Conservation (phyloP, 1,140 invertebrate species). For the honey bee (Apis mellifera) region DNA sequence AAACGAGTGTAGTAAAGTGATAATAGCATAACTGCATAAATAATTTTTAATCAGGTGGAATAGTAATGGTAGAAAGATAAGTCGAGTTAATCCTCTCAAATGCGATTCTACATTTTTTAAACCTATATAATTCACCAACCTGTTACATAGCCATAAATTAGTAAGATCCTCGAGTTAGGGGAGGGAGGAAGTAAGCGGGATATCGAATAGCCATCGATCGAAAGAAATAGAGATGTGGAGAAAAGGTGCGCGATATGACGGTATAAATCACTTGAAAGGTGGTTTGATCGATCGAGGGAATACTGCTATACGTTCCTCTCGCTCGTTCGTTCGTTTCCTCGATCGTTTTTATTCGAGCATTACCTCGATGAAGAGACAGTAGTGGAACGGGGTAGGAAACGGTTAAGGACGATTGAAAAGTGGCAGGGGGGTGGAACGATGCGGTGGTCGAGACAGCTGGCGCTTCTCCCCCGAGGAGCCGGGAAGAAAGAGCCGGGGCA, state of each 20-base stretch:
- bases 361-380: constrained; percentile 19
- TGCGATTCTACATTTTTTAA: no score
- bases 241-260: neutral
- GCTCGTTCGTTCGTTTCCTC: neutral
- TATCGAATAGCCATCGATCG: no score
- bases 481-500: constrained; percentile 19
- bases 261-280: neutral
- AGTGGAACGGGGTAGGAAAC: neutral
- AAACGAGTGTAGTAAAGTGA: no score
- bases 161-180: no score
- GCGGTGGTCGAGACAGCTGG: constrained; percentile 32
- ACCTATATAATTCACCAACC: no score
- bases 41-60: no score
- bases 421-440: neutral
- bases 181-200: no score
- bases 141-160: no score
- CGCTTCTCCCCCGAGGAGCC: constrained; percentile 23
- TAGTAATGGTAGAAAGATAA: no score
- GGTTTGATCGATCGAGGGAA: neutral
- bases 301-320: no score
- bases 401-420: neutral
- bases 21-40: no score
- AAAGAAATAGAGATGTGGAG: neutral
- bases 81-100: no score
- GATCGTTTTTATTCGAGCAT: neutral